phyloP scores from a whole-genome alignment of 1,140 invertebrate genomes.

The Lepidotrigona ventralis region DNA sequence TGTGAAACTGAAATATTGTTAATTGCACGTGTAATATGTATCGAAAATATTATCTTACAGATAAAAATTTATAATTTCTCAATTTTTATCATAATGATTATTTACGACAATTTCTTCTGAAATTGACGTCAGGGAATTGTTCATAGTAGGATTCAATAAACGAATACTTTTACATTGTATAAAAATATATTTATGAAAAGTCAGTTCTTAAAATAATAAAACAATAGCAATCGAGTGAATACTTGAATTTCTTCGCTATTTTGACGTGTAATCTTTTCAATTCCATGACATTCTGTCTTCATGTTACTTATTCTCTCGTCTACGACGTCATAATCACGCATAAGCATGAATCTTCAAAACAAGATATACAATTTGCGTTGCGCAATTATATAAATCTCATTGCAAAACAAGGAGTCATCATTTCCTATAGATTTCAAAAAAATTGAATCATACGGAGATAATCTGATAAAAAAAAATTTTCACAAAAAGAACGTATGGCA shows the following conservation, averaged over 20 bases:
- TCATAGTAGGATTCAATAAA: background rate
- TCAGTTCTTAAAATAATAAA: background rate
- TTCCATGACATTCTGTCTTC: background rate
- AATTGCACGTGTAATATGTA: no score
- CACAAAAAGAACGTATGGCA: background rate
- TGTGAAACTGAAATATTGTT: no score
- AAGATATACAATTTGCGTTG: background rate
- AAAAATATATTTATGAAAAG: conserved; percentile 16
- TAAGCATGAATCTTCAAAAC: background rate
- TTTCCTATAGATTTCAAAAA: background rate
- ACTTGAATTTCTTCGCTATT: background rate
- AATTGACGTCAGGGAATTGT: background rate
- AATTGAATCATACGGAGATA: background rate
- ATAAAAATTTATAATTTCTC: background rate
- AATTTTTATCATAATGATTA: background rate
- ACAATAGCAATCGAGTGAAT: background rate
- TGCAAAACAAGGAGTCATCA: no score
- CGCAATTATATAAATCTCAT: background rate
- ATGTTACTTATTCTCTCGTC: background rate
- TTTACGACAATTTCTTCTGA: background rate
- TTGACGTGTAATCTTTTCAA: background rate
- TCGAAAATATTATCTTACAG: no score
- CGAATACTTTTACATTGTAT: no score
- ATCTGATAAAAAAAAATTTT: background rate
- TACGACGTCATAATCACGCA: background rate